Evolutionary conservation across 2,888 invertebrate genomes (phyloP), one percentile per base, ranked within the genome.

Genomic region (Tetranychus truncatus): DNA sequence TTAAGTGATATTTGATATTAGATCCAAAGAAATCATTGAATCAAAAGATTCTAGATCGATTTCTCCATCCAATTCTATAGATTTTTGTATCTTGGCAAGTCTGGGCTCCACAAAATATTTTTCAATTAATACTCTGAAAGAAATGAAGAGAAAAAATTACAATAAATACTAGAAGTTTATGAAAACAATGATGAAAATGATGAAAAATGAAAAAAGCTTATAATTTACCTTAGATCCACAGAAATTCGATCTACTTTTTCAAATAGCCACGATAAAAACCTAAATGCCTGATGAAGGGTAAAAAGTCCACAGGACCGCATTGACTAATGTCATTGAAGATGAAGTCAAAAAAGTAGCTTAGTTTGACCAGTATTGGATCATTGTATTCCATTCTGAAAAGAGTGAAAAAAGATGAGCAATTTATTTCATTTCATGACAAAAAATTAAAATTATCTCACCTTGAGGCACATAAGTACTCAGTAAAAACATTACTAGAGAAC

Each of bases 271-370:
- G 69, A 5, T 11, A 69, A 69, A 69, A 87, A 0, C 90, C 90
- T 1, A 75, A 66, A 9, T 65, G 34, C 6, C 87, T 84, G 0
- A 92, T 82, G 89, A 90, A 91, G 0, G 92, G 92, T 34, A 93
- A 81, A 80, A 92, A 92, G 80, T 93, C 93, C 0, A 92, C 87
- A 0, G 91, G 89, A 81, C 91, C 91, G 0, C 91, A 91, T 80
- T 91, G 91, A 82, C 92, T 93, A 78, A 93, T 91, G 81, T 92
- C 92, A 89, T 90, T 91, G 84, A 93, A 93, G 74, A 93, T 91
- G 79, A 90, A 89, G 80, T 92, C 92, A 81, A 92, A 92, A 76
- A 86, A 86, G 44, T 87, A 84, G 0, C 91, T 89, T 7, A 89
- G 85, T 76, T 85, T 84, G 73, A 85, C 84, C 83, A 91, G 92